phyloP scores from a whole-genome alignment of 2,797 vertebrate genomes.

The Pantherophis alleghaniensis region DNA sequence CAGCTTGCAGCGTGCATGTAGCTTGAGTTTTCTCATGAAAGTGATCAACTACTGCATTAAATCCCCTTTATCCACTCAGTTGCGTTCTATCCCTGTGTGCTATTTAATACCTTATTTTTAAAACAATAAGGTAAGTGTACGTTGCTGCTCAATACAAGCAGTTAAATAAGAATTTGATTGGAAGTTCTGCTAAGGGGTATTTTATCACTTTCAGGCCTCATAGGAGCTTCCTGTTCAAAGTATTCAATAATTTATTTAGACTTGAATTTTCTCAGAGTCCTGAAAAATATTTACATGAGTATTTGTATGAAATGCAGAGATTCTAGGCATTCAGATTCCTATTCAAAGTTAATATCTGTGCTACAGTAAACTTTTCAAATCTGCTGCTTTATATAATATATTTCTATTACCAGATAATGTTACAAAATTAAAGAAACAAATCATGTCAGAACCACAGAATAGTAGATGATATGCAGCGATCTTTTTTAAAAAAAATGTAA shows the following conservation, averaged over 20 bases:
- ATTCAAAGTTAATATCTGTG: neutral
- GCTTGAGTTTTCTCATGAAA: conserved; percentile 32
- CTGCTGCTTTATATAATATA: neutral
- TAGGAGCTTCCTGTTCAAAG: neutral
- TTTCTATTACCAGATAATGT: neutral
- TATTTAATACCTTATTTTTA: conserved; percentile 10
- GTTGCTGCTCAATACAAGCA: neutral
- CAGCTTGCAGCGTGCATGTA: conserved; percentile 42
- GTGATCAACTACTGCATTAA: conserved; percentile 14
- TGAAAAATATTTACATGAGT: neutral
- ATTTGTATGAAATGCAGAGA: neutral
- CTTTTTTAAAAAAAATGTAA: neutral
- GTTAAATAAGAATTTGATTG: neutral
- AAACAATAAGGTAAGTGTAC: conserved; percentile 1
- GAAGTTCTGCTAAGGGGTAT: neutral
- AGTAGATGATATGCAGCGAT: too few relatives aligned
- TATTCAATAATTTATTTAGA: neutral
- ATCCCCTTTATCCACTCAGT: conserved; percentile 26
- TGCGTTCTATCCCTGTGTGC: conserved; percentile 6
- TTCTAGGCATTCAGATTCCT: neutral
- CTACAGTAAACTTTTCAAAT: neutral
- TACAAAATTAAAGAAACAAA: neutral
- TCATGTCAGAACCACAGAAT: conserved; percentile 8
- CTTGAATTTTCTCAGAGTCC: neutral
- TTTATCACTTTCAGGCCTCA: neutral